A percentile compares a stretch with the other conserved stretches of the same genome.
Evolutionary conservation across 2,888 invertebrate genomes (phyloP).

Genomic region (Torymus tubicola): DNA sequence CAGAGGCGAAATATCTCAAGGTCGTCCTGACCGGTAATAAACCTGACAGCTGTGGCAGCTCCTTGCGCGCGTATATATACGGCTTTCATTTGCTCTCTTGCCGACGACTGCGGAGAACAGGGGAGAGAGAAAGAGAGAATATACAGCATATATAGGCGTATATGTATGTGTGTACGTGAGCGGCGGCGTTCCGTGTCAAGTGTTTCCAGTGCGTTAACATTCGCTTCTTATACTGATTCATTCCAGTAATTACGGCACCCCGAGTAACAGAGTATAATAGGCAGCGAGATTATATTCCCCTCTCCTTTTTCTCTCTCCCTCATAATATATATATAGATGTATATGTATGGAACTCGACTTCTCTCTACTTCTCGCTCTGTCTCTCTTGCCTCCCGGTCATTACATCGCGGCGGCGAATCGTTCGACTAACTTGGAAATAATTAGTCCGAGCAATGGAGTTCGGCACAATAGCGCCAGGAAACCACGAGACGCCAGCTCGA

Average conservation of each 20-base stretch:
- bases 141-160: too few species aligned
- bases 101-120: conserved; percentile 9
- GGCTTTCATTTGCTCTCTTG: too few species aligned
- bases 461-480: conserved; percentile 66
- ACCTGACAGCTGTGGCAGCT: conserved; percentile 48
- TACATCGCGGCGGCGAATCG: conserved; percentile 72
- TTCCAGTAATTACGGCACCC: conserved; percentile 69
- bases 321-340: too few species aligned
- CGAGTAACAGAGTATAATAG: conserved; percentile 51
- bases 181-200: conserved; percentile 51
- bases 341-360: too few species aligned
- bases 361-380: too few species aligned
- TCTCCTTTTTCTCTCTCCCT: too few species aligned
- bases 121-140: conserved; percentile 3
- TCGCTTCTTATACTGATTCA: conserved; percentile 64
- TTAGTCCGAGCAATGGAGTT: conserved; percentile 74
- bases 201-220: conserved; percentile 57
- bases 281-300: conserved; percentile 63
- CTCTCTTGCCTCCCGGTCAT: conserved; percentile 60
- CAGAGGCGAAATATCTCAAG: conserved; percentile 45
- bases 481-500: conserved; percentile 57
- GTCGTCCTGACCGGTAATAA: conserved; percentile 47
- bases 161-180: too few species aligned
- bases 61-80: background rate
- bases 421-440: conserved; percentile 73